Evolutionary conservation across 2,113 vertebrate genomes (phyloP).

Genomic region (Neolamprologus toae): DNA sequence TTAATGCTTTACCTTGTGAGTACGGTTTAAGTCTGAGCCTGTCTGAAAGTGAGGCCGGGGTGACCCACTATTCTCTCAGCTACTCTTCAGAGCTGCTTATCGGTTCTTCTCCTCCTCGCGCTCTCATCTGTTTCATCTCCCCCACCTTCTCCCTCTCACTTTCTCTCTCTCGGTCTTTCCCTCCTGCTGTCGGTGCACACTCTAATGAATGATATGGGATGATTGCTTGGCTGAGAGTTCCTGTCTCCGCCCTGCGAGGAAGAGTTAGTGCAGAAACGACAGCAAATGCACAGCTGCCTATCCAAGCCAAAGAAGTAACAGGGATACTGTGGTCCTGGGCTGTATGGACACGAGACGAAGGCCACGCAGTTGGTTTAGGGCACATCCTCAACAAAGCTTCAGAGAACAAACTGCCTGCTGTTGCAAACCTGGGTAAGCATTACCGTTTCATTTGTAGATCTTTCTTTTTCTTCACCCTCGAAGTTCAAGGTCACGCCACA

Average conservation of each 20-base stretch:
- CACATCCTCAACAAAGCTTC: neutral
- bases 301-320: neutral
- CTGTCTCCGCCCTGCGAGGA: conserved; percentile 29
- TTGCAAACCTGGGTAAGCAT: conserved; percentile 30
- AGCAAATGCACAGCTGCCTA: neutral
- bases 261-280: conserved; percentile 3
- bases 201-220: conserved; percentile 47
- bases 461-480: neutral
- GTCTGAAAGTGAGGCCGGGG: neutral
- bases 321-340: neutral
- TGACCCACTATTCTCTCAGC: neutral
- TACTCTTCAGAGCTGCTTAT: neutral
- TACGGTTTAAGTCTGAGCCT: neutral
- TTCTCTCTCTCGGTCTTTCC: neutral
- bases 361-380: neutral
- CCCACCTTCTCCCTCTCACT: neutral
- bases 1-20: conserved; percentile 69
- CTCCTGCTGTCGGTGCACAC: conserved; percentile 2
- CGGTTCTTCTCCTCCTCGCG: neutral
- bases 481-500: neutral
- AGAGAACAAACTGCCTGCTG: neutral
- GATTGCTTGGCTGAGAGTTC: conserved; percentile 45
- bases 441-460: neutral
- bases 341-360: neutral
- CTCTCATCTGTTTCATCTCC: neutral